These are phyloP conservation scores for Timema podura DNA, from an alignment of 2,888 invertebrate species.

Conservation along the genomic window DNA sequence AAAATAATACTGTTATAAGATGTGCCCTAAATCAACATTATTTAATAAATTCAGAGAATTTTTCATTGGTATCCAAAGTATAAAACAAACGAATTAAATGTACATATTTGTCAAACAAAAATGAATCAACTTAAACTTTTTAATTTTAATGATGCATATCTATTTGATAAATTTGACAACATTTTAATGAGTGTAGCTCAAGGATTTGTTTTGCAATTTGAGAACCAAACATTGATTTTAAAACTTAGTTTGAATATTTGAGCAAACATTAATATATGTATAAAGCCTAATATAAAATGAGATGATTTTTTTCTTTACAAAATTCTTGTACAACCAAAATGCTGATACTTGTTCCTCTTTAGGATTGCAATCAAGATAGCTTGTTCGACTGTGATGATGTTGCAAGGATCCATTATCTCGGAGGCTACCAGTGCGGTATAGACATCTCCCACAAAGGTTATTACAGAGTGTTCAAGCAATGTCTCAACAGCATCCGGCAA, in stretches of 20 bases:
- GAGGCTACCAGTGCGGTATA: slow-evolving; percentile 37
- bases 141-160: too few species aligned
- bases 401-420: slow-evolving; percentile 40
- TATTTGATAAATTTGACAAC: too few species aligned
- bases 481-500: slow-evolving; percentile 29
- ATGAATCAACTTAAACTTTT: too few species aligned
- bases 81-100: too few species aligned
- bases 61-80: too few species aligned
- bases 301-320: background rate
- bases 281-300: too few species aligned
- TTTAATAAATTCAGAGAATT: too few species aligned
- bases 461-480: slow-evolving; percentile 36
- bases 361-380: slow-evolving; percentile 41
- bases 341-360: slow-evolving; percentile 14
- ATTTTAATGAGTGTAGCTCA: background rate
- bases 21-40: too few species aligned
- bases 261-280: too few species aligned
- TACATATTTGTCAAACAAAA: too few species aligned
- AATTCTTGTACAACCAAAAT: background rate
- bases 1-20: too few species aligned
- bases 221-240: background rate
- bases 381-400: slow-evolving; percentile 40
- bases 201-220: background rate
- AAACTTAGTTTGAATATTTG: background rate
- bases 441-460: slow-evolving; percentile 35